phyloP scores from a whole-genome alignment of 2,888 invertebrate species.

The Mylabris sibirica region DNA sequence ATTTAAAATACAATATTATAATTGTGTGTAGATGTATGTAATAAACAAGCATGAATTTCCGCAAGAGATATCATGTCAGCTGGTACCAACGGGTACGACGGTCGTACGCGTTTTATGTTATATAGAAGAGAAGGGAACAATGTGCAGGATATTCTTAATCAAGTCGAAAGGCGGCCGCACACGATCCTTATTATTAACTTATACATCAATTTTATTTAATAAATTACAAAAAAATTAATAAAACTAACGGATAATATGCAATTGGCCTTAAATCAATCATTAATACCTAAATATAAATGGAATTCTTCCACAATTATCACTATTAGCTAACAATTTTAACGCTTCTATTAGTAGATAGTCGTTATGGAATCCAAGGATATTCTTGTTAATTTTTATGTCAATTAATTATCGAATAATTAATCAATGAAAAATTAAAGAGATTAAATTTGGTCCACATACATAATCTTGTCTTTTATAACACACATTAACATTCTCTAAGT shows the following conservation, averaged over 20 bases:
- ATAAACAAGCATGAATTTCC: constrained; percentile 19
- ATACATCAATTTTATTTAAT: background rate
- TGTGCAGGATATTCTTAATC: constrained; percentile 52
- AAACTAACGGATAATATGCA: background rate
- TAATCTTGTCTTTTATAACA: background rate
- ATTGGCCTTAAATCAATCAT: background rate
- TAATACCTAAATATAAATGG: background rate
- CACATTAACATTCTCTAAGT: background rate
- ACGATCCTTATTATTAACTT: constrained; percentile 27
- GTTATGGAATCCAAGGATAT: background rate
- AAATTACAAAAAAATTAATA: background rate
- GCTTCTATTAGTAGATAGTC: background rate
- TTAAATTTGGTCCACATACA: background rate
- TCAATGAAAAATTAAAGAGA: background rate
- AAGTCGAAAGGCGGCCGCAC: constrained; percentile 38
- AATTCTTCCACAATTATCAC: background rate
- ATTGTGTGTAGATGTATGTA: constrained; percentile 3
- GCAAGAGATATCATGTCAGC: constrained; percentile 34
- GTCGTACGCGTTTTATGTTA: constrained; percentile 30
- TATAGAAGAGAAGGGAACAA: constrained; percentile 38
- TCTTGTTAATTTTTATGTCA: background rate
- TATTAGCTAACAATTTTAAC: background rate
- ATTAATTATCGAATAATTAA: background rate
- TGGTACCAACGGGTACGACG: constrained; percentile 53
- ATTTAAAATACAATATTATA: background rate